Base-by-base conservation (phyloP, 1,140 invertebrate species). In the Campoletis sonorensis region DNA sequence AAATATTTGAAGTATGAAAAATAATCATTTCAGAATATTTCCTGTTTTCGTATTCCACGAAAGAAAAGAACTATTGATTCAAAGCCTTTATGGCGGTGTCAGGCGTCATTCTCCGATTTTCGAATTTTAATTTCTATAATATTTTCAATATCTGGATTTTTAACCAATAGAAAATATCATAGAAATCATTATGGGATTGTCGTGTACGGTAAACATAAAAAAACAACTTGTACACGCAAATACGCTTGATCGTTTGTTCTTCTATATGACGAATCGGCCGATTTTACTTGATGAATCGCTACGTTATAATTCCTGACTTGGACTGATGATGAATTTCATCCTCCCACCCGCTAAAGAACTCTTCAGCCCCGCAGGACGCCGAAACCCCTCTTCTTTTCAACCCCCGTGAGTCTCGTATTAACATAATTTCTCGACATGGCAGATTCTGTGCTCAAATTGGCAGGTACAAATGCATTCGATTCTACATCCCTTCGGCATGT, bases 291-390 rank as follows among this genome's bases (percentile, higher is more conserved):
- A 91, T 91, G 89, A 91, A 91, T 91, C 90, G 89, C 87, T 85
- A 87, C 86, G 89, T 89, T 90, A 89, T 90, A 88, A 91, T 91
- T 91, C 87, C 84, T 88, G 89, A 88, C 89, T 90, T 86, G 88
- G 85, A 88, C 88, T 86, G 88, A 90, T 90, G 90, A 90, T 90
- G 88, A 90, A 91, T 91, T 88, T 86, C 79, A 77, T 84, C 84
- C 81, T 79, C 67, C 84, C 81, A 71, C 71, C 58, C 82, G 61
- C n/a, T 33, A 40, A 23, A 68, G 58, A 61, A 81, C 49, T 75
- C 27, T 21, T 13, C 40, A 81, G 70, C 73, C 75, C 80, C 45
- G 58, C 21, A 78, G 58, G 76, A 64, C 37, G 33, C 76, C 61
- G 23, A n/a, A 23, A 45, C 45, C 8, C 76, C 76, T 37, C 76